Conservation (phyloP, 2,113 vertebrate genomes). For the Microtus ochrogaster region DNA sequence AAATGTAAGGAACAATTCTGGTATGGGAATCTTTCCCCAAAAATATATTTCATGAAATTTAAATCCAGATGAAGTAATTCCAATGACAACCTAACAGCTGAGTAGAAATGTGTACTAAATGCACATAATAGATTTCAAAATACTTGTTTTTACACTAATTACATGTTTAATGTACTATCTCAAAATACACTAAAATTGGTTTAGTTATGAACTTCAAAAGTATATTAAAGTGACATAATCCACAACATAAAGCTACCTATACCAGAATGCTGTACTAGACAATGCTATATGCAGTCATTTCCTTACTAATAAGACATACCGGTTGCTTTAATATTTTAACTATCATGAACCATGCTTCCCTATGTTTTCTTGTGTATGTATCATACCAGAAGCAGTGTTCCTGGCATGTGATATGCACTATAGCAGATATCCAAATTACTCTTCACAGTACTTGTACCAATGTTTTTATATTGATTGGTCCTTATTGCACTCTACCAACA, state of each 20-base stretch:
- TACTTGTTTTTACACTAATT: slow-evolving; percentile 30
- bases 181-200: slow-evolving; percentile 25
- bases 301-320: not conserved
- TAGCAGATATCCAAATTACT: not conserved
- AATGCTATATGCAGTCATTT: slow-evolving; percentile 11
- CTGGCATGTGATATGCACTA: too few relatives aligned
- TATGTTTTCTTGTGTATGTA: slow-evolving; percentile 24
- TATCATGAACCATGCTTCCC: not conserved
- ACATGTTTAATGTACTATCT: not conserved
- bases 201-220: slow-evolving; percentile 46
- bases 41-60: slow-evolving; percentile 26
- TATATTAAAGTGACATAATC: slow-evolving; percentile 33
- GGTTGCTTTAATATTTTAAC: not conserved
- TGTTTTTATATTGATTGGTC: not conserved
- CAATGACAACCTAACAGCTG: slow-evolving; percentile 7
- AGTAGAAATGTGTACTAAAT: slow-evolving; percentile 22
- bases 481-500: not conserved
- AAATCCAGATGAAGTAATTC: slow-evolving; percentile 58
- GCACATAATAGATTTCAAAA: not conserved
- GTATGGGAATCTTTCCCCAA: not conserved
- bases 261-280: not conserved
- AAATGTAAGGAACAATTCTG: not conserved
- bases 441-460: not conserved
- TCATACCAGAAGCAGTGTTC: not conserved
- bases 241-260: not conserved